These are phyloP conservation scores for Formica aserva DNA, from an alignment of 2,888 invertebrate species.

Conservation along the genomic window DNA sequence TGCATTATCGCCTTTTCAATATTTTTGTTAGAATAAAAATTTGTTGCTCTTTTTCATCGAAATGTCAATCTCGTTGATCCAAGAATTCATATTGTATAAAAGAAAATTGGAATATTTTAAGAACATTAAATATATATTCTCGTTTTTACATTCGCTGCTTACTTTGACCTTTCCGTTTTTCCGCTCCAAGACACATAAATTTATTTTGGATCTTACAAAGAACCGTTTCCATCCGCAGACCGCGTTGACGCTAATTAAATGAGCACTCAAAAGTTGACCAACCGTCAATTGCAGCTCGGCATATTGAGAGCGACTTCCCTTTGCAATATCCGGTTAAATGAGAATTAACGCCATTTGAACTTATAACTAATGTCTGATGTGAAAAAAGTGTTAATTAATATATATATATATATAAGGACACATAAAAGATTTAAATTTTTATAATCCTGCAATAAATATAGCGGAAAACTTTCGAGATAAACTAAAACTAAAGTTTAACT, in stretches of 20 bases:
- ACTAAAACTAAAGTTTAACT: conserved; percentile 7
- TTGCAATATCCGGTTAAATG: conserved; percentile 24
- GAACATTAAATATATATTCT: neutral
- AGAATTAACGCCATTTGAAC: conserved; percentile 24
- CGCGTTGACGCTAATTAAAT: conserved; percentile 68
- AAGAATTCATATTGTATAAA: neutral
- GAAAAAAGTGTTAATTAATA: neutral
- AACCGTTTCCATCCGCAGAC: conserved; percentile 46
- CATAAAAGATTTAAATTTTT: conserved; percentile 10
- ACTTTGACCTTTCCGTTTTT: conserved; percentile 52
- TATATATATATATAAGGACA: neutral
- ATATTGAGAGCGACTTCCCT: conserved; percentile 24
- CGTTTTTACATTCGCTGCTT: conserved; percentile 25
- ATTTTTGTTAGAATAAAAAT: conserved; percentile 11
- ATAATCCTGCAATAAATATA: neutral
- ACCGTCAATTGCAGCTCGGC: conserved; percentile 37
- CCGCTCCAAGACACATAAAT: conserved; percentile 68
- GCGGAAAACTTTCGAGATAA: neutral
- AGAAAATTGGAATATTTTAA: neutral
- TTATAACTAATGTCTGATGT: conserved; percentile 37
- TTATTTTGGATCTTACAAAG: conserved; percentile 62
- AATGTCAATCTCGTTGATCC: neutral
- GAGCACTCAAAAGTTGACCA: conserved; percentile 47
- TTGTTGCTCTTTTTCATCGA: neutral
- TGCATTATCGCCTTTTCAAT: neutral